A percentile compares a stretch with the other conserved stretches of the same genome.
These are phyloP conservation scores for Acanthiza pusilla DNA, from an alignment of 2,797 vertebrate genomes.

Conservation along the genomic window DNA sequence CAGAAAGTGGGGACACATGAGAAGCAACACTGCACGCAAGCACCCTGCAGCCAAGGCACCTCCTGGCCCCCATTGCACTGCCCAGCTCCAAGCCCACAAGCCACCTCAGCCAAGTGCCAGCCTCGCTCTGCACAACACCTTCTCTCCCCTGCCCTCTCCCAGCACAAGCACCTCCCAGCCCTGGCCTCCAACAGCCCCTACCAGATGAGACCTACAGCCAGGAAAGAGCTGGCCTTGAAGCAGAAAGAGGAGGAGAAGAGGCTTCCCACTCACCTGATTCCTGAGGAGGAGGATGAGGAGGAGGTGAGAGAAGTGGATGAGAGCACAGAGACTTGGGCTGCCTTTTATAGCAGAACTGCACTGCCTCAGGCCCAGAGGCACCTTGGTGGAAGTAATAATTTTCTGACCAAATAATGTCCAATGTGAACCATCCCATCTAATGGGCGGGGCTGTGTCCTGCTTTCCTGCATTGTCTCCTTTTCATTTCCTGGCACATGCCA, in stretches of 20 bases:
- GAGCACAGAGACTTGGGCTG: too few species aligned
- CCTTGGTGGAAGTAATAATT: background rate
- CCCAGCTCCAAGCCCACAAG: background rate
- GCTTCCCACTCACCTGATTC: background rate
- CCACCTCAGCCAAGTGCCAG: background rate
- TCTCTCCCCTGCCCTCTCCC: background rate
- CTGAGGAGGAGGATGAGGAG: background rate
- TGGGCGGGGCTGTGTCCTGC: background rate
- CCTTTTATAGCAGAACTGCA: background rate
- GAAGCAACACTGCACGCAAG: background rate
- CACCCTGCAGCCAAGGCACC: background rate
- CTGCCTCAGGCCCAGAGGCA: background rate
- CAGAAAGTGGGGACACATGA: background rate
- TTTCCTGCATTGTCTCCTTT: background rate
- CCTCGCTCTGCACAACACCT: background rate
- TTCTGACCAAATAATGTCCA: background rate
- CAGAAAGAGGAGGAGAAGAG: background rate
- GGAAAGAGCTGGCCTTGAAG: background rate
- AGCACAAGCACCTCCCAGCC: background rate
- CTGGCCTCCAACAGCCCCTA: rapidly evolving
- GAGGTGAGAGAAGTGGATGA: too few species aligned
- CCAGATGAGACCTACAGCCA: too few species aligned
- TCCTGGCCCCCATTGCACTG: background rate
- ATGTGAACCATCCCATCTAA: background rate
- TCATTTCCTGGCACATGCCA: background rate